phyloP scores from a whole-genome alignment of 2,888 invertebrate species.

The Acronicta alni region DNA sequence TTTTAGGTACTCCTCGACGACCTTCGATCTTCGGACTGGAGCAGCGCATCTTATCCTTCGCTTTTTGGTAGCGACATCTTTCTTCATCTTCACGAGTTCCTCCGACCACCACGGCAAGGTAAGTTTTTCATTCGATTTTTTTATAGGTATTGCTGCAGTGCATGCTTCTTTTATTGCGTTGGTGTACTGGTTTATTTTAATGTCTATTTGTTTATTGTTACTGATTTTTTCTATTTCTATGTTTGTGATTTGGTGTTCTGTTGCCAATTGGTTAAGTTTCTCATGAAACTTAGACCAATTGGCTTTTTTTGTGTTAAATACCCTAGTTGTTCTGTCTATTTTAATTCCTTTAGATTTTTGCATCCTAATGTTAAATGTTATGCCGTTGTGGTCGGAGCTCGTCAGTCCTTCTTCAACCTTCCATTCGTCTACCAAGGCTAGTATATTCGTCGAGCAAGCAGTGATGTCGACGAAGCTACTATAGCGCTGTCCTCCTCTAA shows the following conservation, averaged over 20 bases:
- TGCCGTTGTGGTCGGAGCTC: constrained; percentile 49
- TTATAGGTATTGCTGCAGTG: constrained; percentile 12
- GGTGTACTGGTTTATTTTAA: constrained; percentile 5
- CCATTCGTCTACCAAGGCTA: constrained; percentile 34
- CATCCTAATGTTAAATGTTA: constrained; percentile 37
- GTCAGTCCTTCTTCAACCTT: constrained; percentile 24
- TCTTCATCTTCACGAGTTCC: too few species aligned
- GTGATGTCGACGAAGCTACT: background rate
- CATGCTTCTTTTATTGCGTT: constrained; percentile 19
- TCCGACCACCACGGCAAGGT: too few species aligned
- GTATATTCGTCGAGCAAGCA: constrained; percentile 6
- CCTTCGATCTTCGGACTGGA: constrained; percentile 14
- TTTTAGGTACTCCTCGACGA: constrained; percentile 39
- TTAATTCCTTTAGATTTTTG: constrained; percentile 7
- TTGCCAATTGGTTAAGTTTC: constrained; percentile 21
- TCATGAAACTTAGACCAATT: constrained; percentile 43
- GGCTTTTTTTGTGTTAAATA: constrained; percentile 44
- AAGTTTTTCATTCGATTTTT: constrained; percentile 2
- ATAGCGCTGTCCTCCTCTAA: background rate
- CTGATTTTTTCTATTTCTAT: constrained; percentile 3
- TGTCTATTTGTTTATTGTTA: constrained; percentile 5
- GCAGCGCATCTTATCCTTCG: constrained; percentile 1
- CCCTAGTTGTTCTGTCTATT: constrained; percentile 30
- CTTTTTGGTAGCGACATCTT: too few species aligned
- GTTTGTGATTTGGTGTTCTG: background rate